A percentile compares a stretch with the other conserved stretches of the same genome.
phyloP scores from a whole-genome alignment of 2,888 invertebrate species.

The Erpobdella octoculata region DNA sequence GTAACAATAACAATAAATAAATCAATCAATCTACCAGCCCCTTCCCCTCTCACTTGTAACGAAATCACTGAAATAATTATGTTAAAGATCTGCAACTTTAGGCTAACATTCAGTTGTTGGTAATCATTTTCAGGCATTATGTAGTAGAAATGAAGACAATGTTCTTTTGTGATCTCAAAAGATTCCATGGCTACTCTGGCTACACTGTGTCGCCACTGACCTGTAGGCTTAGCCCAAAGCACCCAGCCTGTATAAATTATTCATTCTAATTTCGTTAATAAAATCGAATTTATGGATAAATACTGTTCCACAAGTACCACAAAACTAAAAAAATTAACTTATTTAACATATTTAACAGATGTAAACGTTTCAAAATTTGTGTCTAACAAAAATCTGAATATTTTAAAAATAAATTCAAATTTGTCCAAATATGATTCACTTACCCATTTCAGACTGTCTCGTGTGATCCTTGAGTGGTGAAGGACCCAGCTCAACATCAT shows the following conservation, averaged over 20 bases:
- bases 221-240: background rate
- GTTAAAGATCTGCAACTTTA: too few species aligned
- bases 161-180: background rate
- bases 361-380: too few species aligned
- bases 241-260: slow-evolving; percentile 13
- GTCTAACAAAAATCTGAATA: too few species aligned
- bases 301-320: too few species aligned
- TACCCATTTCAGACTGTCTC: background rate
- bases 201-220: background rate
- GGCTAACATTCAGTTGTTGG: background rate
- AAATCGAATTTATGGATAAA: too few species aligned
- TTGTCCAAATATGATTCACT: too few species aligned
- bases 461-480: slow-evolving; percentile 7
- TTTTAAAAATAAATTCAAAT: too few species aligned
- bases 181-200: slow-evolving; percentile 7
- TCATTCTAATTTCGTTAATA: too few species aligned
- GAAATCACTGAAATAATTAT: too few species aligned
- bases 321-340: too few species aligned
- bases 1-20: background rate
- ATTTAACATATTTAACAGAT: too few species aligned
- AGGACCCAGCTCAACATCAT: background rate
- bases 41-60: too few species aligned
- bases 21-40: background rate
- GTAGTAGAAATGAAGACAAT: slow-evolving; percentile 14
- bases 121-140: background rate